These are phyloP conservation scores for Porites lutea DNA, from an alignment of 64 coral and sea anemone genomes.

Conservation along the genomic window DNA sequence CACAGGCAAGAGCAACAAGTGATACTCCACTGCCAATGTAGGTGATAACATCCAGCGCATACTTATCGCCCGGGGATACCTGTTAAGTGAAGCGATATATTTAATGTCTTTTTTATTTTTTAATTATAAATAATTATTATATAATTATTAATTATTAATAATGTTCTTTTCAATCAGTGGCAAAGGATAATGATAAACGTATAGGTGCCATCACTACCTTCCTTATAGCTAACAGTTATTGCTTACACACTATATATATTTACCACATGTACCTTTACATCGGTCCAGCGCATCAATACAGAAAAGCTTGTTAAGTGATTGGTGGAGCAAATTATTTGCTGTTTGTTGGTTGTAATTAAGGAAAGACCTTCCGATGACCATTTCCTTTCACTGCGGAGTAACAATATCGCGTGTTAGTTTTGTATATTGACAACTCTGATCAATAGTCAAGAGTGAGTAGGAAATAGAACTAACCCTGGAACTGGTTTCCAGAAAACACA, in stretches of 20 bases:
- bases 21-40: slow-evolving; percentile 18
- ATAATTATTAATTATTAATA: not conserved
- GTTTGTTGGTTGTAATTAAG: not conserved
- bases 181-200: too few relatives aligned
- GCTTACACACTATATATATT: too few relatives aligned
- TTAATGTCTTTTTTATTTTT: too few relatives aligned
- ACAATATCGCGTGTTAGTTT: not conserved
- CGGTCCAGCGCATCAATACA: not conserved
- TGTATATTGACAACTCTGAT: too few relatives aligned
- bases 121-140: not conserved
- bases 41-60: not conserved
- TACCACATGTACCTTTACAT: not conserved
- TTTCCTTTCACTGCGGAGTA: not conserved
- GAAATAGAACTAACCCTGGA: not conserved
- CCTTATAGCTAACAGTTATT: too few relatives aligned
- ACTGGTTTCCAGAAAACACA: not conserved
- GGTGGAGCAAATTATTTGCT: not conserved
- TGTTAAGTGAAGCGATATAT: not conserved
- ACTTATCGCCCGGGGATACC: not conserved
- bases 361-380: not conserved
- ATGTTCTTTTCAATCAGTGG: too few relatives aligned
- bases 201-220: too few relatives aligned
- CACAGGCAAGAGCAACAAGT: not conserved
- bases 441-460: too few relatives aligned
- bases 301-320: slow-evolving; percentile 27